Percentiles rank a stretch among this genome's conserved stretches.
Evolutionary conservation across 2,888 invertebrate genomes (phyloP).

Genomic region (Chrysolina haemoptera): DNA sequence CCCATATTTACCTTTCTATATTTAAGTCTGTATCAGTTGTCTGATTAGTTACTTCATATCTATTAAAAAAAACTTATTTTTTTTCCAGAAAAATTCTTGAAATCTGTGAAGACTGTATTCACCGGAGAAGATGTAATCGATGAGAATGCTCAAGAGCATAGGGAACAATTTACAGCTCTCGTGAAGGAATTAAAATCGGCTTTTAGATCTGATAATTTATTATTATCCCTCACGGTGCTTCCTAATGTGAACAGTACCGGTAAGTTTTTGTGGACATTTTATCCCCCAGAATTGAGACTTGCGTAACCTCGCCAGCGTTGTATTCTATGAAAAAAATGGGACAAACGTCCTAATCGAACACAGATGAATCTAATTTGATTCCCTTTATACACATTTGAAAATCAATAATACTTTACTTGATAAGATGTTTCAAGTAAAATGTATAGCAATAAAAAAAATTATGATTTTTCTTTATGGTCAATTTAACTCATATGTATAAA

Average conservation of each 20-base stretch:
- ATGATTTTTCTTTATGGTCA: too few species aligned
- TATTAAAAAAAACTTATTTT: neutral
- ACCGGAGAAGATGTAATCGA: conserved; percentile 78
- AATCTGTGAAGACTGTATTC: conserved; percentile 83
- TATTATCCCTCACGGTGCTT: conserved; percentile 77
- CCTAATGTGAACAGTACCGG: conserved; percentile 83
- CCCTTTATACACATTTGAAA: too few species aligned
- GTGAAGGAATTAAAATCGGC: conserved; percentile 82
- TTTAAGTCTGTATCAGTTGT: neutral
- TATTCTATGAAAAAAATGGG: too few species aligned
- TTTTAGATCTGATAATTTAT: conserved; percentile 76
- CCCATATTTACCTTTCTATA: neutral
- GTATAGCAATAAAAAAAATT: too few species aligned
- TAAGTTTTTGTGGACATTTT: conserved; percentile 63
- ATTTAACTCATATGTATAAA: too few species aligned
- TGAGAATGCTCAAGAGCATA: conserved; percentile 84
- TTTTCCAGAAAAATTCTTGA: conserved; percentile 77
- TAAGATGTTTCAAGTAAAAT: too few species aligned
- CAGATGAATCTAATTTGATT: too few species aligned
- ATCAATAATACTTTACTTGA: too few species aligned
- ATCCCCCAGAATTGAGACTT: neutral
- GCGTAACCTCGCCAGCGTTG: neutral
- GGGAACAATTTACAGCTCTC: conserved; percentile 83
- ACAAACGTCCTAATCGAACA: too few species aligned
- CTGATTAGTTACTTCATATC: neutral